Conservation (phyloP, 2,797 vertebrate species). For the Alauda arvensis region DNA sequence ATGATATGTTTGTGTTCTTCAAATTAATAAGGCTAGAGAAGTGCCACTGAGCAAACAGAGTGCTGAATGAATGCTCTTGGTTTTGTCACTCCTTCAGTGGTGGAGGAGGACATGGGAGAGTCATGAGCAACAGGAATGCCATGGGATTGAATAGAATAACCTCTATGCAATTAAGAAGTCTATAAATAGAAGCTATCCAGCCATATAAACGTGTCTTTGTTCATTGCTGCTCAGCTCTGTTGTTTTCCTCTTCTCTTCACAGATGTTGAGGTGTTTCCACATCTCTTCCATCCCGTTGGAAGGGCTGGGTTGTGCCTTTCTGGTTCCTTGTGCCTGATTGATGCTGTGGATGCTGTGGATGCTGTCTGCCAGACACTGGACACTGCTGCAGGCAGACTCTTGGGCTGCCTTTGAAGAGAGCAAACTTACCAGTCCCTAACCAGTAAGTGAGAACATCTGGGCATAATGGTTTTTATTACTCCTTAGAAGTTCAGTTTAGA, state of each 20-base stretch:
- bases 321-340: neutral
- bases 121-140: neutral
- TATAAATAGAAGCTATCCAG: neutral
- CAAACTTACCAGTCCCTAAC: neutral
- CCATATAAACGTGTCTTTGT: too few relatives aligned
- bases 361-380: neutral
- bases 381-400: neutral
- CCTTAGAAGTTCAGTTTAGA: slow-evolving; percentile 4
- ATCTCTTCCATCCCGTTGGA: neutral
- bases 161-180: neutral
- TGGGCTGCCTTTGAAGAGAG: neutral
- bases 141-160: neutral
- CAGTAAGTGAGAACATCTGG: slow-evolving; percentile 56
- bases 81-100: neutral
- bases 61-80: neutral
- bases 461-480: neutral
- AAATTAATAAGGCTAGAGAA: neutral
- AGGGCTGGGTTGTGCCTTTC: neutral
- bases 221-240: neutral
- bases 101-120: neutral
- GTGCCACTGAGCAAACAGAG: neutral
- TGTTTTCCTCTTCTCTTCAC: neutral
- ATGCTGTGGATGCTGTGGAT: neutral
- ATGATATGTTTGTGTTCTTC: neutral
- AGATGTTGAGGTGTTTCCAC: neutral